A percentile compares a stretch with the other conserved stretches of the same genome.
These are phyloP conservation scores for Lomographa bimaculata DNA, from an alignment of 2,888 invertebrate genomes.

Conservation along the genomic window DNA sequence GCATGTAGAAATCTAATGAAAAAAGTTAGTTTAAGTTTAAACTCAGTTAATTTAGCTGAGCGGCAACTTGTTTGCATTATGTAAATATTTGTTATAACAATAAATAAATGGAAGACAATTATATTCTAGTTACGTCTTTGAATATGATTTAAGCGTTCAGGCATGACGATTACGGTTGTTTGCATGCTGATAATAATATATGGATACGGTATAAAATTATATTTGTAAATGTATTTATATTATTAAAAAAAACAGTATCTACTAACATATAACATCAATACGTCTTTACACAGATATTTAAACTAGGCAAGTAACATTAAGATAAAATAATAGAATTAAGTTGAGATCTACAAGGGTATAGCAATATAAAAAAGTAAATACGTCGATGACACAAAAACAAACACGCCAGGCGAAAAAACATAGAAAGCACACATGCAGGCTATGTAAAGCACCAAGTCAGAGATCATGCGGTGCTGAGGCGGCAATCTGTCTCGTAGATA, in stretches of 20 bases:
- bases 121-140: conserved; percentile 38
- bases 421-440: conserved; percentile 26
- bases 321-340: too few relatives aligned
- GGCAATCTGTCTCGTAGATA: conserved; percentile 59
- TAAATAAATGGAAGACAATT: background rate
- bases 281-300: too few relatives aligned
- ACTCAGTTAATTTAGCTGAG: too few relatives aligned
- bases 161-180: conserved; percentile 17
- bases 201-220: too few relatives aligned
- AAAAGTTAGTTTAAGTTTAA: too few relatives aligned
- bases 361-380: conserved; percentile 14
- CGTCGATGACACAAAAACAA: conserved; percentile 17
- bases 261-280: background rate
- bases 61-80: too few relatives aligned
- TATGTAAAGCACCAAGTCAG: conserved; percentile 18
- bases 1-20: too few relatives aligned
- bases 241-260: conserved; percentile 1
- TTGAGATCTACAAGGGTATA: conserved; percentile 4
- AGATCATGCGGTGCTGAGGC: conserved; percentile 32
- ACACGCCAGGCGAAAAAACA: conserved; percentile 14
- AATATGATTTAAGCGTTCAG: conserved; percentile 23
- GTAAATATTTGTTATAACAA: too few relatives aligned
- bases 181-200: conserved; percentile 22
- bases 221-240: too few relatives aligned
- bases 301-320: too few relatives aligned